Percentiles rank a stretch among this genome's conserved stretches.
Conservation (phyloP, 2,797 vertebrate genomes). For the Rhincodon typus region DNA sequence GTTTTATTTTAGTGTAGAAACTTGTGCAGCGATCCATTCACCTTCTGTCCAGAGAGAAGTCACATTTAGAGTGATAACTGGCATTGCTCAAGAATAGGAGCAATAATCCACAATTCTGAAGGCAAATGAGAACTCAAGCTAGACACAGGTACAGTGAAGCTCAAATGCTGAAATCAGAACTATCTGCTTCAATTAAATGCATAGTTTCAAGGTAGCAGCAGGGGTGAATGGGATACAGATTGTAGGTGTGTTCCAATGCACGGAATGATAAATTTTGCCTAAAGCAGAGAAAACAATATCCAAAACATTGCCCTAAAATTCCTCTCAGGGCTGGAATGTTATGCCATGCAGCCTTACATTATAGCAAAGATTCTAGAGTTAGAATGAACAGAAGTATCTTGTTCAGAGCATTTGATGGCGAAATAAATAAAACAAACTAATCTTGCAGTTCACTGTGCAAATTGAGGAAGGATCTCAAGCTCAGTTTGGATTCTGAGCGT, state of each 20-base stretch:
- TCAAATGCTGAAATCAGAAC: neutral
- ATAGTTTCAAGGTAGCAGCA: neutral
- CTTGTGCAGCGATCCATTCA: neutral
- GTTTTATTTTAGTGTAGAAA: neutral
- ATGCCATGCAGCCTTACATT: neutral
- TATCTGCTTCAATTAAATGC: neutral
- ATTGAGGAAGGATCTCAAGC: no score
- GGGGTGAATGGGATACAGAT: neutral
- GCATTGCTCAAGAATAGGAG: neutral
- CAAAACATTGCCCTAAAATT: constrained; percentile 8
- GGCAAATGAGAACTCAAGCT: neutral
- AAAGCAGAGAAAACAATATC: neutral
- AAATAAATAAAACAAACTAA: neutral
- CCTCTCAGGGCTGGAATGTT: neutral
- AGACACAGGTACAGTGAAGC: neutral
- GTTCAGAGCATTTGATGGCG: neutral
- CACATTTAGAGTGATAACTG: neutral
- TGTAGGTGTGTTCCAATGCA: neutral
- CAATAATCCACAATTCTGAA: neutral
- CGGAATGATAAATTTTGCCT: neutral
- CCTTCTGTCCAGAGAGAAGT: neutral
- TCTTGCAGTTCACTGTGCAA: no score
- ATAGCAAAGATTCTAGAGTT: neutral
- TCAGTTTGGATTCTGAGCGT: no score
- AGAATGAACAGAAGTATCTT: neutral